Evolutionary conservation across 2,888 invertebrate genomes (phyloP).

Genomic region (Cosmorhoe ocellata): DNA sequence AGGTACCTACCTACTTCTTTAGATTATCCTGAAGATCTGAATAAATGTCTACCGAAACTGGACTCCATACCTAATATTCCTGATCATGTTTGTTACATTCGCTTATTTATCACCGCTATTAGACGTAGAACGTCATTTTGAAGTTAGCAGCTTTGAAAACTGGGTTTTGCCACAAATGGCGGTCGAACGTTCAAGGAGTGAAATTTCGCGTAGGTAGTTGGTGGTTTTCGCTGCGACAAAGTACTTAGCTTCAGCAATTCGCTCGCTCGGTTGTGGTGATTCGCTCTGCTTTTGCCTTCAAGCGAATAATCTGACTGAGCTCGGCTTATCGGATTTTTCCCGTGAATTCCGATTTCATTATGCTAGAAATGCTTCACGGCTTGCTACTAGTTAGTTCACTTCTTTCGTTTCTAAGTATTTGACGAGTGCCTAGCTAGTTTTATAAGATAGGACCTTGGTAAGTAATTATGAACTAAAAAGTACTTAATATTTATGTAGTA

Average conservation of each 20-base stretch:
- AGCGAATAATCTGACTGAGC: slow-evolving; percentile 25
- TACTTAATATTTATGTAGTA: too few relatives aligned
- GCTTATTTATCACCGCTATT: too few relatives aligned
- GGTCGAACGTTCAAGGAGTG: slow-evolving; percentile 41
- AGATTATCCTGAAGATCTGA: too few relatives aligned
- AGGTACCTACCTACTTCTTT: too few relatives aligned
- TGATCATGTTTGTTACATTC: too few relatives aligned
- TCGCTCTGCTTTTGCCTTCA: slow-evolving; percentile 23
- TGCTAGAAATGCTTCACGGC: slow-evolving; percentile 9
- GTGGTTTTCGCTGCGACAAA: slow-evolving; percentile 54
- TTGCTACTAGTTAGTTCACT: slow-evolving; percentile 1
- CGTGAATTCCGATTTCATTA: slow-evolving; percentile 15
- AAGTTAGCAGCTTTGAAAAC: background rate
- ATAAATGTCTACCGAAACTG: too few relatives aligned
- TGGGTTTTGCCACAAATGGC: slow-evolving; percentile 39
- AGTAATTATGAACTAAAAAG: too few relatives aligned
- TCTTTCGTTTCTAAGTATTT: background rate
- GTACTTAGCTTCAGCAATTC: slow-evolving; percentile 39
- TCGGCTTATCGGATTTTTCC: slow-evolving; percentile 26
- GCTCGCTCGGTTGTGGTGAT: slow-evolving; percentile 27
- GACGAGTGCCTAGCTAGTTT: too few relatives aligned
- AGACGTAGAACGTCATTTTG: too few relatives aligned
- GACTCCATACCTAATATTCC: too few relatives aligned
- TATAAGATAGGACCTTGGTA: too few relatives aligned
- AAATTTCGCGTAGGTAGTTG: slow-evolving; percentile 55